These are phyloP conservation scores for Polia nebulosa DNA, from an alignment of 2,888 invertebrate species.

Conservation along the genomic window DNA sequence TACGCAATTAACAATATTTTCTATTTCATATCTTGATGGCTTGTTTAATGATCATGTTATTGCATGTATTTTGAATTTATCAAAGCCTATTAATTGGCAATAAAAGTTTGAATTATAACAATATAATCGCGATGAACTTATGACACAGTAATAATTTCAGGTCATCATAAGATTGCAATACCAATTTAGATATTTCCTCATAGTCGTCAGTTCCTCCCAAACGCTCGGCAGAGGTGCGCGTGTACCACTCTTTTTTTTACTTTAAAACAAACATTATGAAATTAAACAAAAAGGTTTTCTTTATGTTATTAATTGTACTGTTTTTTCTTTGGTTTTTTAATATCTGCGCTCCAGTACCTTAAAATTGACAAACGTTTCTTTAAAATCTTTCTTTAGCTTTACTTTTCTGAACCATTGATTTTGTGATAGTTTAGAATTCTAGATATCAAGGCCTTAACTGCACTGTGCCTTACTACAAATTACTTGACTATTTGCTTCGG, in stretches of 20 bases:
- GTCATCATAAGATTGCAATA: constrained; percentile 19
- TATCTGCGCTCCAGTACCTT: constrained; percentile 20
- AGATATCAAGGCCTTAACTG: neutral
- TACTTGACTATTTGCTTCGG: neutral
- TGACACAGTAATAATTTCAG: constrained; percentile 46
- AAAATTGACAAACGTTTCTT: neutral
- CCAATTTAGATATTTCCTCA: constrained; percentile 19
- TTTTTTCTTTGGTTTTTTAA: constrained; percentile 56
- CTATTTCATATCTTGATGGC: constrained; percentile 40
- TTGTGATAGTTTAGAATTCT: neutral
- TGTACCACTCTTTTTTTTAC: too few species aligned
- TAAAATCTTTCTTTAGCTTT: neutral
- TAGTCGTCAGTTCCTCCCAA: constrained; percentile 24
- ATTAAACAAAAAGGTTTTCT: constrained; percentile 34
- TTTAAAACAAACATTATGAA: constrained; percentile 32
- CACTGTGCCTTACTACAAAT: neutral
- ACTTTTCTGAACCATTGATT: neutral
- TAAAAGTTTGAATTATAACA: constrained; percentile 47
- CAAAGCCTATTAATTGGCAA: constrained; percentile 51
- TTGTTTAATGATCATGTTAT: constrained; percentile 57
- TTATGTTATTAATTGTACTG: constrained; percentile 38
- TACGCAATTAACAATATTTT: constrained; percentile 45
- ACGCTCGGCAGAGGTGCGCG: neutral
- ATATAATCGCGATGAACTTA: constrained; percentile 54
- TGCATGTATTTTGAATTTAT: constrained; percentile 55